Evolutionary conservation across 2,113 vertebrate genomes (phyloP), one percentile per base, ranked within the genome.

Genomic region (Cyrtonyx montezumae): DNA sequence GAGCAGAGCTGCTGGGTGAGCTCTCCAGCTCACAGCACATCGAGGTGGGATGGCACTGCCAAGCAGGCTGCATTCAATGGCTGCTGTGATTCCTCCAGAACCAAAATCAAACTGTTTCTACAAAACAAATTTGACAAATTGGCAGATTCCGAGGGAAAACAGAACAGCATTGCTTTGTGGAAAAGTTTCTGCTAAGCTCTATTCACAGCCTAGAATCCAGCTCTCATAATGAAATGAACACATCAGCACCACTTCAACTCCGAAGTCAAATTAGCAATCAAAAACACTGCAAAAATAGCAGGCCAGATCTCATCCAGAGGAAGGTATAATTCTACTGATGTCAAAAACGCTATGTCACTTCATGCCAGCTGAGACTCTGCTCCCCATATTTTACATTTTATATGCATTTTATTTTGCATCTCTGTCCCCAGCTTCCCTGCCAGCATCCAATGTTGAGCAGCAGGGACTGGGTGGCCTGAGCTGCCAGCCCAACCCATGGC

Each of bases 111-210:
- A 12, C 79, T 49, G 88, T 69, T 71, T 78, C 93, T 83, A 68
- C 79, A 84, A 84, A 91, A 78, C 79, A 94, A 30, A 90, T 96
- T 6, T 61, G 85, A 67, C 79, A 78, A 88, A 81, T 32, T 61
- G 90, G 93, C 74, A 48, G 8, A 80, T 86, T 78, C 69, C 2
- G 48, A 88, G 65, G 37, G 61, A 43, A 87, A 96, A 56, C 76
- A 93, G 68, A 91, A 69, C 62, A 23, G 91, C 34, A 8, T 12
- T 9, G 3, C 77, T 80, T 5, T 14, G 42, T 12, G 45, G 56
- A 30, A 43, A 17, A 74, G 90, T 79, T 42, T 22, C 67, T 18
- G 49, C 67, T 30, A 7, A 59, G 76, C 93, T 88, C 40, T 4
- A 1, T 2, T 48, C 58, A 6, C 80, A 65, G 67, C 3, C 75